Evolutionary conservation across 2,888 invertebrate species (phyloP), one percentile per base, ranked within the genome.

Genomic region (Diarsia brunnea): DNA sequence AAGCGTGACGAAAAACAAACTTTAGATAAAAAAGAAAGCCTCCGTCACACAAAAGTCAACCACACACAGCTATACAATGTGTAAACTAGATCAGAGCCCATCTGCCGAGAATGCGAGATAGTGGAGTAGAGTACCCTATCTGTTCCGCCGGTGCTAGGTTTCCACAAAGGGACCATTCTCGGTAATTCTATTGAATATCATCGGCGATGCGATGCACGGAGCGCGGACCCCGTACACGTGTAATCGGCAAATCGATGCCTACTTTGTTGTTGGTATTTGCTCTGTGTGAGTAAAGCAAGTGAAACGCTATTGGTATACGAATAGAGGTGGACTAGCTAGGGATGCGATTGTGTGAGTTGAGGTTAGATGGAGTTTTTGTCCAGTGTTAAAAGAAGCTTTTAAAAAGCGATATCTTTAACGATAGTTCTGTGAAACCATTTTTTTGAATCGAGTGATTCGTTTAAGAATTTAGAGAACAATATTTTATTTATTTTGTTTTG

Each of bases 171-270:
- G 80, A 69, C 79, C 65, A 79, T 82, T 79, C 84, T 75, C 73
- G 66, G 73, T 85, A 87, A 83, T 86, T 83, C 86, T 74, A 85
- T 86, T 88, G 69, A 86, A 87, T 84, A 86, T 85, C 81, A 82
- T 79, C 70, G 79, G 58, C 73, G 84, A 86, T 78, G 82, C 85
- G 82, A 73, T 82, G 87, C 84, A 82, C 78, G 81, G 67, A 82
- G 55, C 79, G 38, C 31, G 74, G 75, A 74, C 80, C 72, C 75
- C 60, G 80, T 78, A 84, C 84, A 86, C 86, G 76, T 84, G 84
- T 86, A 88, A 88, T 90, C 87, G 84, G 86, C 87, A 88, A 90
- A 89, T 89, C 84, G 89, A 89, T 84, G 85, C 84, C 70, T 82
- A 79, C 85, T 87, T 85, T 88, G 85, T 86, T 80, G 79, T 84